Evolutionary conservation across 30 jellyfish, hydroid and myxozoan species (phyloP).

Genomic region (Catostylus mosaicus): DNA sequence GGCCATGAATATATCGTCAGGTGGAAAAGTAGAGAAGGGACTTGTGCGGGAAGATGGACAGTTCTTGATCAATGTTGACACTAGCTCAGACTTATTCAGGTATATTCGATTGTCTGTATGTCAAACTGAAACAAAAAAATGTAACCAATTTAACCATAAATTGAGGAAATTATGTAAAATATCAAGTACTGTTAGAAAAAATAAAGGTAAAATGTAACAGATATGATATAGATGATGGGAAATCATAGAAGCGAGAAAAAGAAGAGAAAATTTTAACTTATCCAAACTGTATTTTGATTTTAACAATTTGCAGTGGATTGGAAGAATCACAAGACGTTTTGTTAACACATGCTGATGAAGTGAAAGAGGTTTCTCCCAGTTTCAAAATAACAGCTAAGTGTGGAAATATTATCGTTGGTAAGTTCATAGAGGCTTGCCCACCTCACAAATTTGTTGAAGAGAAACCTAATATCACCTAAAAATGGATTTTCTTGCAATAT

Average conservation of each 20-base stretch:
- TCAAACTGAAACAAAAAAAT: background rate
- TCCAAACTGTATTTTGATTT: too few relatives aligned
- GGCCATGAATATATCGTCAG: conserved; percentile 73
- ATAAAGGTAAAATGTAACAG: too few relatives aligned
- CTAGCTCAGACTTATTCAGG: conserved; percentile 64
- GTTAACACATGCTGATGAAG: conserved; percentile 79
- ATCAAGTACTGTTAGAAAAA: too few relatives aligned
- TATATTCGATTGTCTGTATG: too few relatives aligned
- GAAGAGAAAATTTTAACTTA: too few relatives aligned
- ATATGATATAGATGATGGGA: background rate
- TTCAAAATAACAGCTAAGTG: conserved; percentile 69
- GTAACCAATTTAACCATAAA: background rate
- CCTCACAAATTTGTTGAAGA: too few relatives aligned
- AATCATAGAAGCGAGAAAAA: too few relatives aligned
- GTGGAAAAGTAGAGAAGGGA: conserved; percentile 76
- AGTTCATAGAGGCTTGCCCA: background rate
- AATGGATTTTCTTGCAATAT: too few relatives aligned
- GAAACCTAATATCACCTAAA: too few relatives aligned
- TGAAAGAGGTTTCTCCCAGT: conserved; percentile 63
- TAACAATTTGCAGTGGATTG: conserved; percentile 47
- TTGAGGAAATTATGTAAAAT: background rate
- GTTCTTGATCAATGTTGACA: conserved; percentile 57
- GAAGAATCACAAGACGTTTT: conserved; percentile 60
- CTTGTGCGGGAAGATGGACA: conserved; percentile 90
- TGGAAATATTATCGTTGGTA: conserved; percentile 78